Conservation (phyloP, 2,888 invertebrate species). For the Ophion ellenae region DNA sequence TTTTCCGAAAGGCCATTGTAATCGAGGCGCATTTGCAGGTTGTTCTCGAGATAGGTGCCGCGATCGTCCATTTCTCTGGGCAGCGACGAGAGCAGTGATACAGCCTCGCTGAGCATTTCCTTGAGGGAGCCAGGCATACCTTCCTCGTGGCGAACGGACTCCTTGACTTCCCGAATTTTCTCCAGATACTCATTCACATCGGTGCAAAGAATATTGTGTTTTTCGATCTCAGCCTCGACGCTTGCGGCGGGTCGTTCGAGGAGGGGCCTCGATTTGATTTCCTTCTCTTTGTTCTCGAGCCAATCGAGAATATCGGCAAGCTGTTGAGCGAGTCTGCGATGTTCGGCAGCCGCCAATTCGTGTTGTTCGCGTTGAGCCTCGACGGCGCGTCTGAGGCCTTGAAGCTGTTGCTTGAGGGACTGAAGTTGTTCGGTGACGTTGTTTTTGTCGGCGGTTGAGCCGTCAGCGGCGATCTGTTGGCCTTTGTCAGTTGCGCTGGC, state of each 20-base stretch:
- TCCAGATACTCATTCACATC: constrained; percentile 90
- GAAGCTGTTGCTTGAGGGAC: constrained; percentile 92
- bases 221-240: constrained; percentile 92
- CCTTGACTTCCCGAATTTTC: constrained; percentile 89
- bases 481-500: constrained; percentile 96
- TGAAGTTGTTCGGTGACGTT: constrained; percentile 94
- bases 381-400: constrained; percentile 91
- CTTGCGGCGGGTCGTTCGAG: constrained; percentile 91
- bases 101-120: constrained; percentile 94
- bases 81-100: constrained; percentile 90
- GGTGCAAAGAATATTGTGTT: constrained; percentile 88
- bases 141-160: constrained; percentile 89
- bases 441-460: constrained; percentile 93
- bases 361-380: constrained; percentile 95
- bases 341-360: constrained; percentile 94
- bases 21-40: constrained; percentile 90
- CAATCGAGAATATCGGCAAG: constrained; percentile 93
- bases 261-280: constrained; percentile 92
- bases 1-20: constrained; percentile 91
- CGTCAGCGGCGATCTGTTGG: constrained; percentile 95
- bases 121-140: constrained; percentile 91
- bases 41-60: constrained; percentile 91
- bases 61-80: constrained; percentile 93
- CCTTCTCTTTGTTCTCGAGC: constrained; percentile 92
- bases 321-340: constrained; percentile 92